Conservation (phyloP, 2,797 vertebrate genomes). For the Rhynchonycteris naso region DNA sequence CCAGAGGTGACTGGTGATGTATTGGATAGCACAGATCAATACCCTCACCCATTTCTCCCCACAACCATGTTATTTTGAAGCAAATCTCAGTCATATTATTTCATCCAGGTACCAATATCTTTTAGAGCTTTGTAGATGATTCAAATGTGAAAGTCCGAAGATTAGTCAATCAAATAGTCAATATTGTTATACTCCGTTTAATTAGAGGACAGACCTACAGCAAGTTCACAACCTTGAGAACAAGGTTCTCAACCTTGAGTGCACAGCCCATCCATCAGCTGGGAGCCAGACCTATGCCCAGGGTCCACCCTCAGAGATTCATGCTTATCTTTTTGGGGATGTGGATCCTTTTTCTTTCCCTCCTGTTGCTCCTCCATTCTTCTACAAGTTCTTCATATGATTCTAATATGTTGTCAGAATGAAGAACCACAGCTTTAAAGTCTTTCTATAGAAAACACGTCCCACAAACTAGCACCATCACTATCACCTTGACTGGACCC, state of each 20-base stretch:
- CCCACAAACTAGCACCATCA: not conserved
- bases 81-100: not conserved
- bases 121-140: constrained; percentile 16
- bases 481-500: not conserved
- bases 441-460: not conserved
- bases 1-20: not conserved
- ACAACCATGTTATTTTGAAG: not conserved
- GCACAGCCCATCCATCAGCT: not conserved
- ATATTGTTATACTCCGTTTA: not conserved
- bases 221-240: not conserved
- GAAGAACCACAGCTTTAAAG: not conserved
- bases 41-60: not conserved
- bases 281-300: not conserved
- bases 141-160: not conserved
- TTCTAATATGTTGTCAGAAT: not conserved
- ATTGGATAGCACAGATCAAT: not conserved
- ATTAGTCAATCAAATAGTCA: not conserved
- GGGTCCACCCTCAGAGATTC: not conserved
- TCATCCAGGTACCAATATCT: not conserved
- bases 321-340: not conserved
- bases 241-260: not conserved
- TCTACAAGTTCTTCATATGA: not conserved
- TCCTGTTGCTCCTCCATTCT: not conserved
- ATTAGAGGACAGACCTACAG: not conserved
- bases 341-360: not conserved